Conservation (phyloP, 2,888 invertebrate species). For the Unio delphinus region DNA sequence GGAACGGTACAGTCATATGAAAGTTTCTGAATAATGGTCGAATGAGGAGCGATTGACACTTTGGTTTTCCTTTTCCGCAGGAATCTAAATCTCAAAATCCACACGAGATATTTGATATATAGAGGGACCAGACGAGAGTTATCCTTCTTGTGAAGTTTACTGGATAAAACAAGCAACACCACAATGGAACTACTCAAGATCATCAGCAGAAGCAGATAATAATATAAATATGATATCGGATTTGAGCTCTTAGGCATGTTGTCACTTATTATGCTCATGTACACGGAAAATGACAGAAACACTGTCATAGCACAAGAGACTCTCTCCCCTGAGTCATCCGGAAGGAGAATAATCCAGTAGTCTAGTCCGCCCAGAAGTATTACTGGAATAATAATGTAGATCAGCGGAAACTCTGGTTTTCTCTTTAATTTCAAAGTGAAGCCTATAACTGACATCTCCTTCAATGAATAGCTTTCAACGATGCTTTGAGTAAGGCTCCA, state of each 20-base stretch:
- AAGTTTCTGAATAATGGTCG: too few relatives aligned
- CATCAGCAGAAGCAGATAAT: conserved; percentile 23
- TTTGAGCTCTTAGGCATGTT: conserved; percentile 25
- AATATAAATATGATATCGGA: conserved; percentile 24
- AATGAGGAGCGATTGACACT: too few relatives aligned
- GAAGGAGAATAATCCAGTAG: conserved; percentile 25
- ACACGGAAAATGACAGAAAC: conserved; percentile 27
- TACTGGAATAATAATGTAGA: conserved; percentile 25
- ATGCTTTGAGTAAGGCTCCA: conserved; percentile 6
- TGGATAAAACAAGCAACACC: conserved; percentile 16
- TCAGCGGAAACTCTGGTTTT: conserved; percentile 11
- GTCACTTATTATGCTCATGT: conserved; percentile 27
- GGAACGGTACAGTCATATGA: too few relatives aligned
- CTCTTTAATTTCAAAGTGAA: conserved; percentile 13
- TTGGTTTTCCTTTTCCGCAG: too few relatives aligned
- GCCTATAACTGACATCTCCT: neutral
- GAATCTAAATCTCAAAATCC: too few relatives aligned
- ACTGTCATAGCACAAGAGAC: conserved; percentile 24
- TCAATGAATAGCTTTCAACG: neutral
- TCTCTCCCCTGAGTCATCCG: conserved; percentile 25
- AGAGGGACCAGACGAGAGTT: too few relatives aligned
- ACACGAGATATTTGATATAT: too few relatives aligned
- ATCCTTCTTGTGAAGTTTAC: conserved; percentile 17
- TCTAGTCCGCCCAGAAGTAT: conserved; percentile 19
- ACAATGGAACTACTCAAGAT: conserved; percentile 16